Percentiles rank a stretch among this genome's conserved stretches.
phyloP scores from a whole-genome alignment of 2,113 vertebrate genomes.

The Oplegnathus fasciatus region DNA sequence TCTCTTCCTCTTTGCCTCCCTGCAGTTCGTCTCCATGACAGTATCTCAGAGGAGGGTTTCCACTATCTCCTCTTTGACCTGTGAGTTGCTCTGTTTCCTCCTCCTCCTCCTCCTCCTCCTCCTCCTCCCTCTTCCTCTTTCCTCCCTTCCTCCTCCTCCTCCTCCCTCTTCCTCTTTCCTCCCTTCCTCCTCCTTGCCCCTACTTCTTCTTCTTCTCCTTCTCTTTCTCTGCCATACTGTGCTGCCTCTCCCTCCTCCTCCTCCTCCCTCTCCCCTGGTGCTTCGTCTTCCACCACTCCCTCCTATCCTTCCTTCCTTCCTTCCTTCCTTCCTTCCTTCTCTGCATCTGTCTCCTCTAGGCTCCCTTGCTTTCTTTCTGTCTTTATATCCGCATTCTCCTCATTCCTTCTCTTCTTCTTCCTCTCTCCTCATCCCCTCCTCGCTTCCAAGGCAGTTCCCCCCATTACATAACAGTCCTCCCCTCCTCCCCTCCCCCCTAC shows the following conservation, averaged over 20 bases:
- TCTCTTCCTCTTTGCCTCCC: background rate
- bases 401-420: slow-evolving; percentile 2
- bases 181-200: background rate
- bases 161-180: background rate
- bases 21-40: slow-evolving; percentile 96
- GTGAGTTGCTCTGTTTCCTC: slow-evolving; percentile 85
- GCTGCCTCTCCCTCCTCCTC: background rate
- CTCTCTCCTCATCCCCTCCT: slow-evolving; percentile 20
- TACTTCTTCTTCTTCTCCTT: background rate
- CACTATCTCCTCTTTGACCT: slow-evolving; percentile 97
- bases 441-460: slow-evolving; percentile 58
- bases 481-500: slow-evolving; percentile 1
- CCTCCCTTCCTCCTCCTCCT: background rate
- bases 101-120: too few species aligned
- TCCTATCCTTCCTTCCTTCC: too few species aligned
- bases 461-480: slow-evolving; percentile 75
- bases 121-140: background rate
- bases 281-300: slow-evolving; percentile 23
- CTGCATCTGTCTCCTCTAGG: slow-evolving; percentile 32
- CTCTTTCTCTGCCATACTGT: background rate
- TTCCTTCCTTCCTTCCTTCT: too few species aligned
- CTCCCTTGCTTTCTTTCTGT: background rate
- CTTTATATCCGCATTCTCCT: slow-evolving; percentile 28
- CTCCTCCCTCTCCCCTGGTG: slow-evolving; percentile 4
- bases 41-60: slow-evolving; percentile 97